phyloP scores from a whole-genome alignment of 2,888 invertebrate genomes.

The Hemicrepidius hirtus region DNA sequence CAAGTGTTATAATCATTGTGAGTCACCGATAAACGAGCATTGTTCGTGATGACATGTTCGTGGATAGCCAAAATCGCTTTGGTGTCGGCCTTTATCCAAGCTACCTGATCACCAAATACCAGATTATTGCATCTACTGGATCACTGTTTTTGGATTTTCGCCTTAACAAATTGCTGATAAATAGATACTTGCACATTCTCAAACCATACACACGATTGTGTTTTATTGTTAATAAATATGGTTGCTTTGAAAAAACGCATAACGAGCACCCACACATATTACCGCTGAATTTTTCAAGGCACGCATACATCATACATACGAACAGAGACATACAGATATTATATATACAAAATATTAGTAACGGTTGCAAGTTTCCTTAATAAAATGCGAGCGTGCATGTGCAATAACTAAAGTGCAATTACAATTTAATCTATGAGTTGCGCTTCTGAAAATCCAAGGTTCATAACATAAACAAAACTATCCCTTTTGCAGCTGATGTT shows the following conservation, averaged over 20 bases:
- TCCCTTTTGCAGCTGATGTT: too few species aligned
- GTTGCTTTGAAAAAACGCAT: too few species aligned
- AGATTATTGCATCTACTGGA: constrained; percentile 30
- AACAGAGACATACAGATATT: background rate
- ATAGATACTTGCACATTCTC: background rate
- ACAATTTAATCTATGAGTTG: constrained; percentile 26
- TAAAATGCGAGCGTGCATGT: constrained; percentile 47
- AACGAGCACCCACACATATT: too few species aligned
- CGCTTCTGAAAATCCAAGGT: constrained; percentile 40
- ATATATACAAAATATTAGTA: constrained; percentile 7
- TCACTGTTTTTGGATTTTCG: background rate
- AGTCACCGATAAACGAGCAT: constrained; percentile 90
- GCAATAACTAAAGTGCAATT: constrained; percentile 49
- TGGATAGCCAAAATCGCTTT: constrained; percentile 95
- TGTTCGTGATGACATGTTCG: constrained; percentile 95
- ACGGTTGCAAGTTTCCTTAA: constrained; percentile 2
- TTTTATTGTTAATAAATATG: background rate
- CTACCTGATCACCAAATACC: constrained; percentile 79
- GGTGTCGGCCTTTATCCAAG: constrained; percentile 96
- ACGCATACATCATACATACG: background rate
- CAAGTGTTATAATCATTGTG: constrained; percentile 96
- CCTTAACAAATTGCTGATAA: constrained; percentile 7
- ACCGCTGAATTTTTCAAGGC: background rate
- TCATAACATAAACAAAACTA: too few species aligned
- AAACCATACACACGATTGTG: background rate